Evolutionary conservation across 2,888 invertebrate species (phyloP), one percentile per base, ranked within the genome.

Genomic region (Pasiphila rectangulata): DNA sequence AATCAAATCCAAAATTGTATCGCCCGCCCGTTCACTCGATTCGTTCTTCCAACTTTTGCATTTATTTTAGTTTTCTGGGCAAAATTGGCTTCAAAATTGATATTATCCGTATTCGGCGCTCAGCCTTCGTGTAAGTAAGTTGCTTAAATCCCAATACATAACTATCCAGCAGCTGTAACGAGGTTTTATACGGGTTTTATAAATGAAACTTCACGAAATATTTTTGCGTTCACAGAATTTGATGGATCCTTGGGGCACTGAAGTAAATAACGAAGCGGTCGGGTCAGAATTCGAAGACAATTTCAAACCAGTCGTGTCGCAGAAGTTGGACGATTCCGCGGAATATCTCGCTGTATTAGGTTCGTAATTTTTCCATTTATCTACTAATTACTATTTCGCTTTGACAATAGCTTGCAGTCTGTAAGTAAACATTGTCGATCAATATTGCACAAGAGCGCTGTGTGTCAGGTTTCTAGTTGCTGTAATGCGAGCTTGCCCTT

Each of bases 321-420:
- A 76, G 41, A 90, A 85, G 56, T 75, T 93, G 42, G 90, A 91
- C 0, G 92, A 92, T 65, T 94, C 93, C 1, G 90, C 90, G 6
- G 90, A 92, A 64, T 93, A 93, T 75, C 79, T 94, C 42, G 91
- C 92, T 50, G 79, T 91, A 56, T 89, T 95, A 62, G 94, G 94
- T 94, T 83, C 58, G 45, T 58, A 51, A 9, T 17, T 32, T 32
- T 16, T 30, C 16, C n/a, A 1, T 37, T 2, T 40, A 9, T 16
- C 13, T 9, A 27, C 13, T 10, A 27, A 1, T 19, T 19, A 13
- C 9, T 10, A 21, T 9, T 4, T 20, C n/a, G 4, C 3, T 7
- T 27, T 15, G 13, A 19, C 2, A 7, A 19, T n/a, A 17, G 34
- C 9, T 12, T 29, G 19, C 4, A 35, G n/a, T 7, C 7, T 25